Percentiles rank a stretch among this genome's conserved stretches.
Evolutionary conservation across 2,797 vertebrate species (phyloP).

Genomic region (Australoheros facetus): DNA sequence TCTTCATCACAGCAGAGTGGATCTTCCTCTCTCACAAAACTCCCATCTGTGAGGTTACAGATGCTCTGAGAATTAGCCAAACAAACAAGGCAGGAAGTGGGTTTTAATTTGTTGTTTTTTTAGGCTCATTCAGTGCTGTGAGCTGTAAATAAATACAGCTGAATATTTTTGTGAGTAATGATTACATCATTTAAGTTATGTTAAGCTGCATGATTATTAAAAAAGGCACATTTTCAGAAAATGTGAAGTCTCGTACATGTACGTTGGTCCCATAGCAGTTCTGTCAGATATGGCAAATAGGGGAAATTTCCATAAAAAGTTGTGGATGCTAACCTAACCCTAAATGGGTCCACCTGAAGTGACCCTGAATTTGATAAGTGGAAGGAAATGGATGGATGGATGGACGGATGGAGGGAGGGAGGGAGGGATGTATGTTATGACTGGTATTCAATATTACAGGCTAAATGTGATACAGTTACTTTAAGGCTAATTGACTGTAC

Average conservation of each 20-base stretch:
- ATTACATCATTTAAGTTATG: background rate
- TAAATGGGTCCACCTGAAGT: background rate
- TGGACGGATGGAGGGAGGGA: no score
- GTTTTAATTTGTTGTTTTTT: background rate
- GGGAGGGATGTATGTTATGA: no score
- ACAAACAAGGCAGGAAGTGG: constrained; percentile 28
- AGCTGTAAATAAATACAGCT: constrained; percentile 30
- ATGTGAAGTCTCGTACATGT: background rate
- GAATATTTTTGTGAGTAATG: background rate
- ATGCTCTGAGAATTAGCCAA: constrained; percentile 27
- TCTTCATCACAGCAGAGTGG: constrained; percentile 2
- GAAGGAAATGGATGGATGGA: background rate
- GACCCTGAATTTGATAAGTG: background rate
- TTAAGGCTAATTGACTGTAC: background rate
- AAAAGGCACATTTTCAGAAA: background rate
- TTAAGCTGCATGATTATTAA: background rate
- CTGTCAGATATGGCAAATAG: background rate
- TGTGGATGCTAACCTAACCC: background rate
- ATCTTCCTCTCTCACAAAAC: constrained; percentile 1
- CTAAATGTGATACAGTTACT: background rate
- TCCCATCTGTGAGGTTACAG: constrained; percentile 55
- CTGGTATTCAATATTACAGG: background rate
- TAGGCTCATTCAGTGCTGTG: background rate
- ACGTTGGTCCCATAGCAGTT: background rate
- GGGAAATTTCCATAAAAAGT: background rate